Percentiles rank a stretch among this genome's conserved stretches.
These are phyloP conservation scores for Leptinotarsa rubiginosa DNA, from an alignment of 2,888 invertebrate species.

Conservation along the genomic window DNA sequence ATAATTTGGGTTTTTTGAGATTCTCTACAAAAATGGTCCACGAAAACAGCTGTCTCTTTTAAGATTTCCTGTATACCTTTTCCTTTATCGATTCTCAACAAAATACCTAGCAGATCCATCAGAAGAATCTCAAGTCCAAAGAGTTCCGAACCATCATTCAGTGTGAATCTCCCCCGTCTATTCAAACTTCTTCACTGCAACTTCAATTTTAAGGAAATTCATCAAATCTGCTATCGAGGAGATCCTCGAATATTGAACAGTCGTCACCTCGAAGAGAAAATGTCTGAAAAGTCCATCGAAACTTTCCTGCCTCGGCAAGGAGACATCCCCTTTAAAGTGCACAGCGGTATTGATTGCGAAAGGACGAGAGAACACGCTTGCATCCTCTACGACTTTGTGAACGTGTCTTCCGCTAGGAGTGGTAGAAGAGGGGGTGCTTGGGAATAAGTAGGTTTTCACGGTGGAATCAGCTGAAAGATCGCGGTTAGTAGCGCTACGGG, in stretches of 20 bases:
- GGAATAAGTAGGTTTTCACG: conserved; percentile 7
- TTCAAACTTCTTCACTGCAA: no score
- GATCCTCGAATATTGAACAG: neutral
- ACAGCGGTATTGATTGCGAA: conserved; percentile 60
- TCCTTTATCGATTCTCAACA: no score
- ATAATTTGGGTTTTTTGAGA: no score
- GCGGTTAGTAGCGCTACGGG: neutral
- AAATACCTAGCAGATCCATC: no score
- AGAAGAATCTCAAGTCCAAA: no score
- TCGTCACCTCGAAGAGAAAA: conserved; percentile 9
- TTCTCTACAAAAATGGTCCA: no score
- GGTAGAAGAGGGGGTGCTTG: conserved; percentile 16
- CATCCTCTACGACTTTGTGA: conserved; percentile 53
- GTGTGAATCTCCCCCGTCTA: no score
- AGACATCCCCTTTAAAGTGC: conserved; percentile 62
- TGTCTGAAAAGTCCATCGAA: neutral
- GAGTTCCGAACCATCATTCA: no score
- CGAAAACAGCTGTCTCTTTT: no score
- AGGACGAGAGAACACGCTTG: conserved; percentile 34
- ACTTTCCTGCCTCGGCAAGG: conserved; percentile 19
- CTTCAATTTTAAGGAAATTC: neutral
- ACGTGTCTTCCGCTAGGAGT: conserved; percentile 33
- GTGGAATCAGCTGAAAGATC: conserved; percentile 5
- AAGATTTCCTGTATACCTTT: no score
- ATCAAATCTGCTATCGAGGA: neutral